A percentile compares a stretch with the other conserved stretches of the same genome.
phyloP scores from a whole-genome alignment of 2,113 vertebrate genomes.

The Grammomys surdaster region DNA sequence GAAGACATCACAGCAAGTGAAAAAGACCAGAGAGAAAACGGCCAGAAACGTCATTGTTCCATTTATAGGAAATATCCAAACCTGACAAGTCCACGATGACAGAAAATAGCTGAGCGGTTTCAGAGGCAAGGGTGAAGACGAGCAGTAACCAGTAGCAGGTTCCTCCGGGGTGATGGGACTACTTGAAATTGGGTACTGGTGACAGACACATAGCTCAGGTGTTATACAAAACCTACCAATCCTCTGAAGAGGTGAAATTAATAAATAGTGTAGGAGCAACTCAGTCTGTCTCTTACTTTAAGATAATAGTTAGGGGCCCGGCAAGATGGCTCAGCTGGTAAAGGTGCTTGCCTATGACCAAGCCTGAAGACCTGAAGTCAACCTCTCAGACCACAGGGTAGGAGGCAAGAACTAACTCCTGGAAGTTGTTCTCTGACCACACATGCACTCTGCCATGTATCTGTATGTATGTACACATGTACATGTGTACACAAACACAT shows the following conservation, averaged over 20 bases:
- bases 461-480: neutral
- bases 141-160: neutral
- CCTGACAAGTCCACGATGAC: neutral
- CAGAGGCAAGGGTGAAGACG: neutral
- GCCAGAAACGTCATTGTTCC: conserved; percentile 24
- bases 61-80: conserved; percentile 36
- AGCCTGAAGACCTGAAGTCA: neutral
- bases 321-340: neutral
- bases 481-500: neutral
- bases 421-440: neutral
- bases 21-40: neutral
- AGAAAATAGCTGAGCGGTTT: conserved; percentile 20
- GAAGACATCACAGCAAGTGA: conserved; percentile 12
- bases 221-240: neutral
- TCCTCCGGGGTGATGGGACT: neutral
- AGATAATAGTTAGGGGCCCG: neutral
- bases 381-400: neutral
- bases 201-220: neutral
- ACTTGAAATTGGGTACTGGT: neutral
- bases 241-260: neutral
- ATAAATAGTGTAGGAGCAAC: neutral
- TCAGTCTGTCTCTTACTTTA: conserved; percentile 38
- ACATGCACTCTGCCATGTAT: neutral
- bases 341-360: no score
- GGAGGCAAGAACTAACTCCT: neutral